A percentile compares a stretch with the other conserved stretches of the same genome.
Evolutionary conservation across 2,888 invertebrate species (phyloP).

Genomic region (Caenorhabditis becei): DNA sequence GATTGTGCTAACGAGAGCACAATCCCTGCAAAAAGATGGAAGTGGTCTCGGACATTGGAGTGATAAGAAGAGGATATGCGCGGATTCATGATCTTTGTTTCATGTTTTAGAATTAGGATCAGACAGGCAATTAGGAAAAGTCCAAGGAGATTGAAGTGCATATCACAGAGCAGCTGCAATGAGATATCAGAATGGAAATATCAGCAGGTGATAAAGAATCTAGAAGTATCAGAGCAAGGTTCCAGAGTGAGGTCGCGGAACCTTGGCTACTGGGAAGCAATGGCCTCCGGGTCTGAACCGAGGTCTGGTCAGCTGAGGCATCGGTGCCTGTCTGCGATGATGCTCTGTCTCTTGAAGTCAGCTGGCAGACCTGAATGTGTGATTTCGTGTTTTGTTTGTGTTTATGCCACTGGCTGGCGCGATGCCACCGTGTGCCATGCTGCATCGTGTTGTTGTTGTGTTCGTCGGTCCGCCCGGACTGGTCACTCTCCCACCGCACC

Average conservation of each 20-base stretch:
- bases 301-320: slow-evolving; percentile 39
- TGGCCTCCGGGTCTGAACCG: slow-evolving; percentile 28
- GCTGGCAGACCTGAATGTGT: slow-evolving; percentile 41
- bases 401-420: slow-evolving; percentile 5
- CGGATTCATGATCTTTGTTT: slow-evolving; percentile 3
- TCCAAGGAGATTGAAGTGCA: neutral
- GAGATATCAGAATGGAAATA: neutral
- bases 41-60: neutral
- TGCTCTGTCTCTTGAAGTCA: slow-evolving; percentile 26
- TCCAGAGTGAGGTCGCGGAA: neutral
- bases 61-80: neutral
- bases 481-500: slow-evolving; percentile 37
- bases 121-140: neutral
- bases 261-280: no score
- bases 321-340: slow-evolving; percentile 49
- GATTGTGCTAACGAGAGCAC: slow-evolving; percentile 34
- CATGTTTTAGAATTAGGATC: slow-evolving; percentile 1
- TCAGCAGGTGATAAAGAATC: neutral
- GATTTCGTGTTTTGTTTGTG: slow-evolving; percentile 41
- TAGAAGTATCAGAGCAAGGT: neutral
- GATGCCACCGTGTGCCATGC: slow-evolving; percentile 45
- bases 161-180: no score
- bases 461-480: slow-evolving; percentile 31
- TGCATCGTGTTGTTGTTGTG: slow-evolving; percentile 24
- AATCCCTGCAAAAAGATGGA: slow-evolving; percentile 7